A percentile compares a stretch with the other conserved stretches of the same genome.
phyloP scores from a whole-genome alignment of 2,888 invertebrate species.

The Clanis bilineata region DNA sequence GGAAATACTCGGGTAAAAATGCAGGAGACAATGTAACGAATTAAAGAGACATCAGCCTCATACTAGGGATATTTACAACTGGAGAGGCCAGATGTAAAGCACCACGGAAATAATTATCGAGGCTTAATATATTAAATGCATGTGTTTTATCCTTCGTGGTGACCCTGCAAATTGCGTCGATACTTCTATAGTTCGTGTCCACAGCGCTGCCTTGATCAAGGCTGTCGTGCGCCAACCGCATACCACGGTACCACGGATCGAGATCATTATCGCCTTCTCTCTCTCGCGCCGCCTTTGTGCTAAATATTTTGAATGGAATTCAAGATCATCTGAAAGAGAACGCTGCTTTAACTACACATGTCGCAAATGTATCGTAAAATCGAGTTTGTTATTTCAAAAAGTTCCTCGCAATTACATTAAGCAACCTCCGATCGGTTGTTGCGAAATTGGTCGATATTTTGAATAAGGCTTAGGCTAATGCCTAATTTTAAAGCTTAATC shows the following conservation, averaged over 20 bases:
- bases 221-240: constrained; percentile 42
- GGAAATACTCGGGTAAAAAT: too few species aligned
- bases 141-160: background rate
- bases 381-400: background rate
- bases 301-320: constrained; percentile 33
- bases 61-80: too few species aligned
- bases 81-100: too few species aligned
- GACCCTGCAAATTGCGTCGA: constrained; percentile 32
- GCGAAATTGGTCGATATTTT: background rate
- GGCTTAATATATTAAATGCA: background rate
- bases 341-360: constrained; percentile 11
- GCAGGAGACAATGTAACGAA: too few species aligned
- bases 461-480: too few species aligned
- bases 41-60: too few species aligned
- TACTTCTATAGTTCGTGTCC: constrained; percentile 21
- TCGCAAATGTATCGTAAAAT: constrained; percentile 14
- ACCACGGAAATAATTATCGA: too few species aligned
- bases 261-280: constrained; percentile 46
- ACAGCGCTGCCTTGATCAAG: constrained; percentile 46
- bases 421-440: background rate
- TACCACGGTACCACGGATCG: constrained; percentile 45
- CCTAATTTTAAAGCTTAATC: too few species aligned
- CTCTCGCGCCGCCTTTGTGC: constrained; percentile 32
- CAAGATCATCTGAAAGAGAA: constrained; percentile 22
- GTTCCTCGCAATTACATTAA: background rate